Conservation (phyloP, 2,113 vertebrate species). For the Leucosticte australis region DNA sequence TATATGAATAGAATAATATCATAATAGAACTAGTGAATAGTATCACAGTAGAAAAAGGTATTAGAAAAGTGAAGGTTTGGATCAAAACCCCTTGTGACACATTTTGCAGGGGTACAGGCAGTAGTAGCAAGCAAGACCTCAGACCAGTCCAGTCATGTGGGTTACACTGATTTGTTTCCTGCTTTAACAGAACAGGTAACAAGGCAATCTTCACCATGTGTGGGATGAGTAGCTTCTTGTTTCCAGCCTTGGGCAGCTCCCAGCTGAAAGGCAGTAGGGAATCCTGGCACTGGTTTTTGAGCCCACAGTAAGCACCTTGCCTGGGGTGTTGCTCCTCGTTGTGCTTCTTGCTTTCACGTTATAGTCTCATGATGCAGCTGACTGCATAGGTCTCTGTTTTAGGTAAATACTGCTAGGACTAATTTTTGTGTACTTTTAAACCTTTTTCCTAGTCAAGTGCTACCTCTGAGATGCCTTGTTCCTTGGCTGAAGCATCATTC, state of each 20-base stretch:
- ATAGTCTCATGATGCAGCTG: not conserved
- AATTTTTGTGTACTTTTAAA: not conserved
- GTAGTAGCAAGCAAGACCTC: not conserved
- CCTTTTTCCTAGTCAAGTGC: not conserved
- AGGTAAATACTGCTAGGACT: not conserved
- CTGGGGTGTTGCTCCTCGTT: not conserved
- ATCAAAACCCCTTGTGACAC: not conserved
- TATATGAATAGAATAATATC: not conserved
- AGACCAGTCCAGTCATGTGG: not conserved
- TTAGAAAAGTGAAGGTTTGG: not conserved
- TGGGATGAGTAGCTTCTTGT: not conserved
- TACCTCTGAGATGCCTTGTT: not conserved
- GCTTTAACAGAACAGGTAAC: not conserved
- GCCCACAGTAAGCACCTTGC: not conserved
- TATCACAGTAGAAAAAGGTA: not conserved
- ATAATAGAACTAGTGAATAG: not conserved
- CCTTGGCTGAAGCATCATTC: not conserved
- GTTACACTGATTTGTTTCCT: not conserved
- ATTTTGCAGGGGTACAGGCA: not conserved
- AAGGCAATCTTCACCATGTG: not conserved
- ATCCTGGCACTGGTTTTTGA: not conserved
- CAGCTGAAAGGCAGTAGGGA: not conserved
- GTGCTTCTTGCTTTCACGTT: not conserved
- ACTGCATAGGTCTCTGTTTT: not conserved
- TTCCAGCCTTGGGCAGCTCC: not conserved